Percentiles rank a stretch among this genome's conserved stretches.
Evolutionary conservation across 2,888 invertebrate genomes (phyloP).

Genomic region (Euproctis similis): DNA sequence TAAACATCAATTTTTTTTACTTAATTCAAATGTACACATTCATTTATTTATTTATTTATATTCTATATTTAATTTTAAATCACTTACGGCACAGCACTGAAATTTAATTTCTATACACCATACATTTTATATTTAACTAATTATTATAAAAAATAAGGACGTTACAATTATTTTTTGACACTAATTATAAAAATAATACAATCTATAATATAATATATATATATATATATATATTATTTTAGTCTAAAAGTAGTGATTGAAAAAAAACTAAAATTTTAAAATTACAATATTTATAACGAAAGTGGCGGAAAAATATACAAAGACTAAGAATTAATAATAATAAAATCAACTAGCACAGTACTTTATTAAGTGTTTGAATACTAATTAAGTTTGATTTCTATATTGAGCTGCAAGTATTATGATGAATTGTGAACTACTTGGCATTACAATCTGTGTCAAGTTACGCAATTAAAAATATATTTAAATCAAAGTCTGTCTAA

Average conservation of each 20-base stretch:
- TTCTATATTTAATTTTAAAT: slow-evolving; percentile 22
- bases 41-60: slow-evolving; percentile 22
- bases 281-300: slow-evolving; percentile 22
- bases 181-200: slow-evolving; percentile 16
- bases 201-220: slow-evolving; percentile 9
- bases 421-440: too few relatives aligned
- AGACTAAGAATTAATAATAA: neutral
- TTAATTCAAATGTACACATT: too few relatives aligned
- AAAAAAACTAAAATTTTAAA: slow-evolving; percentile 21
- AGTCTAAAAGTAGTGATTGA: too few relatives aligned
- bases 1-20: slow-evolving; percentile 18
- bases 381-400: too few relatives aligned
- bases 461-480: too few relatives aligned
- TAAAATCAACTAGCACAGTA: too few relatives aligned
- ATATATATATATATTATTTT: too few relatives aligned
- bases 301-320: slow-evolving; percentile 2
- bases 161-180: slow-evolving; percentile 15
- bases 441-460: too few relatives aligned
- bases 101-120: slow-evolving; percentile 24
- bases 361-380: slow-evolving; percentile 7
- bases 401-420: too few relatives aligned
- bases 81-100: slow-evolving; percentile 30
- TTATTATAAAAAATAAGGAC: slow-evolving; percentile 15
- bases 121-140: too few relatives aligned
- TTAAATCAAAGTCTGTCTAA: too few relatives aligned